A percentile compares a stretch with the other conserved stretches of the same genome.
Evolutionary conservation across 1,140 invertebrate genomes (phyloP).

Genomic region (Bilobella aurantiaca): DNA sequence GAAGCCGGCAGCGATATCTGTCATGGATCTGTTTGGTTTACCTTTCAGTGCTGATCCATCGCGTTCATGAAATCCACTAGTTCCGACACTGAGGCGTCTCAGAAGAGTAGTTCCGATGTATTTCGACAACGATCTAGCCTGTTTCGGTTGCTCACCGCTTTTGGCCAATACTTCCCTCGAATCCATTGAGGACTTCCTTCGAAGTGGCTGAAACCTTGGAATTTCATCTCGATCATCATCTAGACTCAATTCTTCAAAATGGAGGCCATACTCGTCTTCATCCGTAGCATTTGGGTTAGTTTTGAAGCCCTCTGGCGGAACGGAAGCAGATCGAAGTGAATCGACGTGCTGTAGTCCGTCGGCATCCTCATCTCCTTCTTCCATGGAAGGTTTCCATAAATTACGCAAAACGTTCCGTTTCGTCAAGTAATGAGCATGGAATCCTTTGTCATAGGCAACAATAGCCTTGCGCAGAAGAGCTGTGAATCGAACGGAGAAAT

Average conservation of each 20-base stretch:
- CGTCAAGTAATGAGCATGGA: conserved; percentile 31
- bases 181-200: neutral
- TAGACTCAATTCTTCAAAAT: neutral
- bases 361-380: neutral
- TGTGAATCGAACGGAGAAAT: conserved; percentile 22
- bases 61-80: conserved; percentile 16
- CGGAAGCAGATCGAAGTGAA: neutral
- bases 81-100: conserved; percentile 4
- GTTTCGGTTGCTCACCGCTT: neutral
- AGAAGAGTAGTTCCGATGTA: conserved; percentile 2
- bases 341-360: neutral
- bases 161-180: neutral
- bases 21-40: conserved; percentile 14
- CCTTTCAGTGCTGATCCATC: conserved; percentile 19
- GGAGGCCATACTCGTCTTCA: neutral
- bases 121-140: neutral
- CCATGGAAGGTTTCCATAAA: neutral
- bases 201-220: too few relatives aligned
- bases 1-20: conserved; percentile 28
- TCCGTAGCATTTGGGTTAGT: neutral
- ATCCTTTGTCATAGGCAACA: conserved; percentile 28
- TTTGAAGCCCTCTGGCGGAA: neutral
- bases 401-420: conserved; percentile 24
- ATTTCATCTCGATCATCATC: neutral
- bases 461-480: conserved; percentile 17